Conservation (phyloP, 1,140 invertebrate species). For the Drosophila novamexicana region DNA sequence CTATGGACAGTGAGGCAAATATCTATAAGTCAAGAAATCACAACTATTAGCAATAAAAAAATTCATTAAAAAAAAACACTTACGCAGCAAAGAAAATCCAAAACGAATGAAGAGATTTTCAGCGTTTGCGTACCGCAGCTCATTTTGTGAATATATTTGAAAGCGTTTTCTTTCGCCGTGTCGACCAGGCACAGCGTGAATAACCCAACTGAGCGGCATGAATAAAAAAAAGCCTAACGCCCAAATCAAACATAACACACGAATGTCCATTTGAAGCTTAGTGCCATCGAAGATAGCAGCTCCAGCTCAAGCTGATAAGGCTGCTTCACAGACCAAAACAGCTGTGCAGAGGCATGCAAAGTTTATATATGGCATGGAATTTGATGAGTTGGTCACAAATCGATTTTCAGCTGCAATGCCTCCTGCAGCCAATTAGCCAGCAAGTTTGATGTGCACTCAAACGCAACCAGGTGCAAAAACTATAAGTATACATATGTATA, state of each 20-base stretch:
- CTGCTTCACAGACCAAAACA: constrained; percentile 30
- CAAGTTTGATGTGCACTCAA: constrained; percentile 63
- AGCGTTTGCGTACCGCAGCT: constrained; percentile 67
- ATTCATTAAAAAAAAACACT: constrained; percentile 26
- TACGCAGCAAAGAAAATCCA: constrained; percentile 79
- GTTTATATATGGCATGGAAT: not conserved
- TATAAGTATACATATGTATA: not conserved
- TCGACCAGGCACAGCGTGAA: constrained; percentile 15
- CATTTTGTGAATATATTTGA: constrained; percentile 49
- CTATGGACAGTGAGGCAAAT: constrained; percentile 62
- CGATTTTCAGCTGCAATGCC: not conserved
- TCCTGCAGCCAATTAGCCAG: constrained; percentile 44
- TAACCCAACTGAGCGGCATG: constrained; percentile 48
- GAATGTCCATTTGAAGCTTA: constrained; percentile 48
- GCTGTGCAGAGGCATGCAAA: constrained; percentile 17
- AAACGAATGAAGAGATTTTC: constrained; percentile 73
- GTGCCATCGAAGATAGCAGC: constrained; percentile 41
- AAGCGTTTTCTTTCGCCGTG: constrained; percentile 9
- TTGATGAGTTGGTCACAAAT: not conserved
- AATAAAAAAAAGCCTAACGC: constrained; percentile 1
- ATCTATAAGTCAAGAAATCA: constrained; percentile 45
- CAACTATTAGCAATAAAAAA: not conserved
- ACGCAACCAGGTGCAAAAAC: not conserved
- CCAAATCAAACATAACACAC: constrained; percentile 24
- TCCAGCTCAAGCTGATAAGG: constrained; percentile 48